Percentiles rank a stretch among this genome's conserved stretches.
phyloP scores from a whole-genome alignment of 2,797 vertebrate species.

The Mergus octosetaceus region DNA sequence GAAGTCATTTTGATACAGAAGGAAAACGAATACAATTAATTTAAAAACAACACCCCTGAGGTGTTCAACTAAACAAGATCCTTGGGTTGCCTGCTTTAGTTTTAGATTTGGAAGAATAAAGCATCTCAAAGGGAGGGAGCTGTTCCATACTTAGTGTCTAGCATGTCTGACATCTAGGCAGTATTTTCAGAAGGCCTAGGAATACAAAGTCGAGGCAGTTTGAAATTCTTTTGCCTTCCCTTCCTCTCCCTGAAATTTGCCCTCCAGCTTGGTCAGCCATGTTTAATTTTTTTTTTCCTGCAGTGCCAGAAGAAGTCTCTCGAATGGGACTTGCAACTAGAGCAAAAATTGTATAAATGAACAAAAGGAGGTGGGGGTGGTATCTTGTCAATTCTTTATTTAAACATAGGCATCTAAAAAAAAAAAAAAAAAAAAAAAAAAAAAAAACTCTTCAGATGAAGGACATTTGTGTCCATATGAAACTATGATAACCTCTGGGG shows the following conservation, averaged over 20 bases:
- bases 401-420: not conserved
- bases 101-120: not conserved
- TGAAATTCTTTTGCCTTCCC: not conserved
- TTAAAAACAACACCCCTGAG: not conserved
- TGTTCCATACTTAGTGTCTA: not conserved
- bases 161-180: not conserved
- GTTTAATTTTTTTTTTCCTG: not conserved
- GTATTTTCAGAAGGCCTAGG: not conserved
- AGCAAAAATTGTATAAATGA: not conserved
- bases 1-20: not conserved
- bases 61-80: not conserved
- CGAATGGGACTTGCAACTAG: not conserved
- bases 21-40: not conserved
- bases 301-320: not conserved
- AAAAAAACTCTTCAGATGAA: not conserved
- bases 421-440: not conserved
- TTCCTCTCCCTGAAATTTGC: not conserved
- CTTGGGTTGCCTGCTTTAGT: not conserved
- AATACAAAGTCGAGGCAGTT: not conserved
- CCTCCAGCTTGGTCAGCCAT: not conserved
- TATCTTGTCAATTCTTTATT: not conserved
- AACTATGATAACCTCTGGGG: not conserved
- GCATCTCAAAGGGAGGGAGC: not conserved
- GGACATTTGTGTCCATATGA: not conserved
- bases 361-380: fast-evolving